phyloP scores from a whole-genome alignment of 2,113 vertebrate species.

The Promerops cafer region DNA sequence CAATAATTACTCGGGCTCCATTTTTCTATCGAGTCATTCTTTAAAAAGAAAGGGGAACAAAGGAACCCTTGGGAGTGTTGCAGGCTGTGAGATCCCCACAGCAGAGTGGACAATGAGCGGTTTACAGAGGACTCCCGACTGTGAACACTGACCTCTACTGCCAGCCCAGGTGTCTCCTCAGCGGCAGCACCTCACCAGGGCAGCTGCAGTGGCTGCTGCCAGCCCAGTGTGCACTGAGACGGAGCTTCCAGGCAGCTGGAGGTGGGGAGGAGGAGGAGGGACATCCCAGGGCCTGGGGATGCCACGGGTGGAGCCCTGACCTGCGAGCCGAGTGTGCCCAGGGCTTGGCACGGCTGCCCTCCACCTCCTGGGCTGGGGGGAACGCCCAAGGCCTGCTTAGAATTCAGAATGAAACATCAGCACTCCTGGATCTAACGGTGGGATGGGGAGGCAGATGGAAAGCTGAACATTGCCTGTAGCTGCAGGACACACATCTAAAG shows the following conservation, averaged over 20 bases:
- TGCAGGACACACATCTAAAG: not conserved
- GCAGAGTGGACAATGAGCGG: not conserved
- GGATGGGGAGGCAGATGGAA: not conserved
- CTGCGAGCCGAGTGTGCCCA: not conserved
- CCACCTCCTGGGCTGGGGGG: not conserved
- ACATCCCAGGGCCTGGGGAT: not conserved
- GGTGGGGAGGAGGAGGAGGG: not conserved
- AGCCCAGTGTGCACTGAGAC: not conserved
- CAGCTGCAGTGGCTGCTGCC: not conserved
- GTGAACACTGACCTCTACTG: not conserved
- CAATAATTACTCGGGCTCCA: not conserved
- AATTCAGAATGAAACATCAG: not conserved
- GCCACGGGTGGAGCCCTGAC: not conserved
- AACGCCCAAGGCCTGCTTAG: not conserved
- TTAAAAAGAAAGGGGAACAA: not conserved
- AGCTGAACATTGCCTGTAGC: not conserved
- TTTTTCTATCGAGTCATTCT: not conserved
- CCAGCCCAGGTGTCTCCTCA: not conserved
- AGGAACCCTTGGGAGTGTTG: not conserved
- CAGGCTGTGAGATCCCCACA: not conserved
- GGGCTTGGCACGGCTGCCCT: not conserved
- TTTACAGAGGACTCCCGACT: not conserved
- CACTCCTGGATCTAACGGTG: rapidly evolving
- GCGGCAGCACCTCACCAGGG: not conserved
- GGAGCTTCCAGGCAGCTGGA: not conserved